These are phyloP conservation scores for Epinotia demarniana DNA, from an alignment of 2,888 invertebrate genomes.

Conservation along the genomic window DNA sequence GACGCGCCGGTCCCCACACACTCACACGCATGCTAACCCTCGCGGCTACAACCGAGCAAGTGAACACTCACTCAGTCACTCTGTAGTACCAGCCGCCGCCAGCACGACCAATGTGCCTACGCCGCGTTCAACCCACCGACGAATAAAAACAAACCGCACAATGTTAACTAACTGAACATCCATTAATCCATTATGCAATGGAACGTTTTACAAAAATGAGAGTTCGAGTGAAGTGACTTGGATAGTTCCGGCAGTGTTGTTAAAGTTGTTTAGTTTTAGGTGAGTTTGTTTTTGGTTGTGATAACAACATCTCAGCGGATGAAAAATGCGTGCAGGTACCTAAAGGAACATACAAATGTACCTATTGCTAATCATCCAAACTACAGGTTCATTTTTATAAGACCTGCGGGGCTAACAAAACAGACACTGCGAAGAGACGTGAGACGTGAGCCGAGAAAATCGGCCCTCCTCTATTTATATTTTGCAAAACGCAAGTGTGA, in stretches of 20 bases:
- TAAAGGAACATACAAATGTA: not conserved
- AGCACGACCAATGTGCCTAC: constrained; percentile 44
- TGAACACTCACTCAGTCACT: constrained; percentile 22
- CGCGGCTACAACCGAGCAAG: not conserved
- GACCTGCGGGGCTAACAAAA: not conserved
- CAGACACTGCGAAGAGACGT: no score
- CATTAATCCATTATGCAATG: constrained; percentile 54
- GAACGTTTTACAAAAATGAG: constrained; percentile 38
- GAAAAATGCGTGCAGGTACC: not conserved
- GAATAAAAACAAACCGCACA: constrained; percentile 56
- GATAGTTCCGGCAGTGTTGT: constrained; percentile 25
- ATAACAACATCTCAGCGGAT: constrained; percentile 21
- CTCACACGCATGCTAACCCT: constrained; percentile 17
- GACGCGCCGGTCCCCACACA: constrained; percentile 5
- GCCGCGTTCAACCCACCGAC: constrained; percentile 49
- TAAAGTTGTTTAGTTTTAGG: constrained; percentile 52
- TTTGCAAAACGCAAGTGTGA: no score
- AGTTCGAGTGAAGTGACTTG: constrained; percentile 43
- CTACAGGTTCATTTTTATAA: not conserved
- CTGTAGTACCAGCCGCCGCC: constrained; percentile 40
- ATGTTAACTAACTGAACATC: constrained; percentile 57
- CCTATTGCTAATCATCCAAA: not conserved
- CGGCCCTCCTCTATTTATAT: no score
- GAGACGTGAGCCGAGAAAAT: no score
- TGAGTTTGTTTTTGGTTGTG: constrained; percentile 60